Conservation (phyloP, 2,888 invertebrate species). For the Malthinus seriepunctatus region DNA sequence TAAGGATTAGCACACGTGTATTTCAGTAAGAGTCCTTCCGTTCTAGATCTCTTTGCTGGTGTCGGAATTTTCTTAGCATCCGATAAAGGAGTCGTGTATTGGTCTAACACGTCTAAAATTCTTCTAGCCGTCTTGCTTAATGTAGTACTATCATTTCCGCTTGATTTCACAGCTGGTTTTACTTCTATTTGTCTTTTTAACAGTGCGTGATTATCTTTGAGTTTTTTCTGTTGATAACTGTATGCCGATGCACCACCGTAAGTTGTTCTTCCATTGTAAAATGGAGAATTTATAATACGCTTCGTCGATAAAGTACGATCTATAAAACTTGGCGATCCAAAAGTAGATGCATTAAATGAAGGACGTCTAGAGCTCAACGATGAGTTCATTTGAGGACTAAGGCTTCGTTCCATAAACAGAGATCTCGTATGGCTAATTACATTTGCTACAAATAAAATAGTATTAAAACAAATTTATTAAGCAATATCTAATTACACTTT, state of each 20-base stretch:
- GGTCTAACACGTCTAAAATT: conserved; percentile 79
- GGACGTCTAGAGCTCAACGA: conserved; percentile 58
- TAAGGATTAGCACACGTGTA: conserved; percentile 49
- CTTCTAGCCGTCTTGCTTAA: conserved; percentile 77
- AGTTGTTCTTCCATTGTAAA: conserved; percentile 74
- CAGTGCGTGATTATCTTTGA: conserved; percentile 26
- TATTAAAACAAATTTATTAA: no score
- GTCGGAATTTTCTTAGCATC: conserved; percentile 79
- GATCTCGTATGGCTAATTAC: conserved; percentile 40
- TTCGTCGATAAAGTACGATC: conserved; percentile 54
- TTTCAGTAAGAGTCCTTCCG: conserved; percentile 39
- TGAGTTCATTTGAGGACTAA: conserved; percentile 50
- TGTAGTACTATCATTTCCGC: conserved; percentile 48
- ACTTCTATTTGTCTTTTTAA: conserved; percentile 53
- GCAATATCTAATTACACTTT: no score
- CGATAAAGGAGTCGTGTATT: conserved; percentile 77
- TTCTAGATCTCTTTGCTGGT: conserved; percentile 43
- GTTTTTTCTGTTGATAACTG: conserved; percentile 40
- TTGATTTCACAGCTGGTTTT: conserved; percentile 53
- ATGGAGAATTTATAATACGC: conserved; percentile 65
- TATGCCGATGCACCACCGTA: conserved; percentile 76
- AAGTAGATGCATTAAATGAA: conserved; percentile 56
- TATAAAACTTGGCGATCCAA: conserved; percentile 51
- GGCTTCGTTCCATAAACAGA: conserved; percentile 49
- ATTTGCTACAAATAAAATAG: conserved; percentile 28